phyloP scores from a whole-genome alignment of 2,888 invertebrate species.

The Leptopterna dolabrata region DNA sequence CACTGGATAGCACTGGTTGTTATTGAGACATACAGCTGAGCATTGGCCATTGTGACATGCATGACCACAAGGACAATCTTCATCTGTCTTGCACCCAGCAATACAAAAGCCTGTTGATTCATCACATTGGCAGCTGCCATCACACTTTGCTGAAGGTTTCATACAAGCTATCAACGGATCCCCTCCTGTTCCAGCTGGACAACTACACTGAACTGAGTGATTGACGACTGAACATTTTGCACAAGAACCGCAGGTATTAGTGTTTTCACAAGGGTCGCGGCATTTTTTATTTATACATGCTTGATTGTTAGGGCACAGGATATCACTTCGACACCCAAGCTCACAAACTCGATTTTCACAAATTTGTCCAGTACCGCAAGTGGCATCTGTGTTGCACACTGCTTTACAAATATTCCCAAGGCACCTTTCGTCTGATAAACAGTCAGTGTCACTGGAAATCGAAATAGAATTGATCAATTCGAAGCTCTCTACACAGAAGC shows the following conservation, averaged over 20 bases:
- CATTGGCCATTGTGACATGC: constrained; percentile 71
- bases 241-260: constrained; percentile 82
- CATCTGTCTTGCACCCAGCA: constrained; percentile 74
- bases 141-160: constrained; percentile 78
- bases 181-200: constrained; percentile 82
- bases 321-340: constrained; percentile 87
- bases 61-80: constrained; percentile 86
- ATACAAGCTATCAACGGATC: constrained; percentile 84
- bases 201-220: constrained; percentile 88
- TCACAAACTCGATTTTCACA: constrained; percentile 89
- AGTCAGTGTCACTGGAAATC: constrained; percentile 78
- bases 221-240: constrained; percentile 85
- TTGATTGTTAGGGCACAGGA: constrained; percentile 78
- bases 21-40: constrained; percentile 63
- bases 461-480: constrained; percentile 41
- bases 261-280: constrained; percentile 81
- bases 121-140: constrained; percentile 83
- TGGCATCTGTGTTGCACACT: constrained; percentile 87
- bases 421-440: constrained; percentile 87
- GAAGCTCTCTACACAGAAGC: not conserved
- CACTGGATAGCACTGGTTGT: constrained; percentile 73
- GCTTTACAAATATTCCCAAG: constrained; percentile 84
- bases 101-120: constrained; percentile 81
- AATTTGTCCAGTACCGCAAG: constrained; percentile 84
- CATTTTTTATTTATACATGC: constrained; percentile 87